These are phyloP conservation scores for Phylloscopus trochiloides DNA, from an alignment of 2,113 vertebrate genomes.

Conservation along the genomic window DNA sequence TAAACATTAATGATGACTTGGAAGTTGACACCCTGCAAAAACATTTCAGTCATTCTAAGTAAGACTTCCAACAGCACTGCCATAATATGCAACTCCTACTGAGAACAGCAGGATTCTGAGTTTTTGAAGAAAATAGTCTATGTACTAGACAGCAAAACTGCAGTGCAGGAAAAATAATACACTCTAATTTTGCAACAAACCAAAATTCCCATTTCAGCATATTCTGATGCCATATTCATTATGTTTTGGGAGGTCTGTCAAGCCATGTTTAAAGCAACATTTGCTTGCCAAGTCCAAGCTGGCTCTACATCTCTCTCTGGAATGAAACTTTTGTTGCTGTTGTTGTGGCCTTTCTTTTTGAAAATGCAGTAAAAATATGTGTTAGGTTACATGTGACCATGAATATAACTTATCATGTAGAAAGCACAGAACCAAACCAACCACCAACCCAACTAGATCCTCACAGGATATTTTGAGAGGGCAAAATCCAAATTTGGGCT, in stretches of 20 bases:
- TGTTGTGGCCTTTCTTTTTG: constrained; percentile 17
- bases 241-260: constrained; percentile 50
- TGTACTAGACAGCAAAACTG: constrained; percentile 41
- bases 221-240: constrained; percentile 3
- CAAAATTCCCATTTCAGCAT: constrained; percentile 55
- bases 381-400: constrained; percentile 36
- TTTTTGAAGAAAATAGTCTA: constrained; percentile 35
- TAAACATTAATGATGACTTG: constrained; percentile 67
- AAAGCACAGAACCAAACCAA: constrained; percentile 6
- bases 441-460: neutral
- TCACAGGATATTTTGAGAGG: constrained; percentile 46
- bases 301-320: constrained; percentile 43
- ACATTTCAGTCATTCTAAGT: constrained; percentile 61
- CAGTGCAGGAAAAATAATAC: constrained; percentile 56
- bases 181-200: constrained; percentile 61
- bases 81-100: constrained; percentile 41
- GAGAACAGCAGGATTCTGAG: constrained; percentile 45
- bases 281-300: constrained; percentile 44
- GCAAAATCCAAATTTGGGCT: constrained; percentile 1
- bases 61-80: constrained; percentile 57
- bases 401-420: constrained; percentile 33
- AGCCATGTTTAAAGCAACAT: constrained; percentile 34
- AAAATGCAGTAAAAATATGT: constrained; percentile 55
- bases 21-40: constrained; percentile 68
- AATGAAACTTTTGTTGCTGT: constrained; percentile 50